phyloP scores from a whole-genome alignment of 1,140 invertebrate genomes.

The Trichonephila clavata region DNA sequence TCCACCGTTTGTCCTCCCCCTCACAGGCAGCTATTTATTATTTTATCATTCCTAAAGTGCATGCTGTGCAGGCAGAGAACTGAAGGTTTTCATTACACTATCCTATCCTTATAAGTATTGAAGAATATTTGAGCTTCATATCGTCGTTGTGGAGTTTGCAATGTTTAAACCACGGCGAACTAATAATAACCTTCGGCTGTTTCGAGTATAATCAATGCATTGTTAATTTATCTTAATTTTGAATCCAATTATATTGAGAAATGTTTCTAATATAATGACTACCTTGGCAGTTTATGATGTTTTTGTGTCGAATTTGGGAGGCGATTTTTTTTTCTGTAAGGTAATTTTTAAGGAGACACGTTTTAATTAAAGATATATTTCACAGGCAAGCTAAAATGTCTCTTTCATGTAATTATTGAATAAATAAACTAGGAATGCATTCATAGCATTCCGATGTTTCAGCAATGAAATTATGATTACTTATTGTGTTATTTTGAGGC shows the following conservation, averaged over 20 bases:
- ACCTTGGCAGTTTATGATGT: not conserved
- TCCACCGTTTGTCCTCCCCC: not conserved
- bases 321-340: no score
- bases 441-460: no score
- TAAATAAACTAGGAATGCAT: no score
- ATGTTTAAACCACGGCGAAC: not conserved
- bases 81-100: slow-evolving; percentile 7
- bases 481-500: no score
- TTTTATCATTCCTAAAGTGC: not conserved
- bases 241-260: not conserved
- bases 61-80: not conserved
- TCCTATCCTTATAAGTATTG: not conserved
- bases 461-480: no score
- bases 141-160: not conserved
- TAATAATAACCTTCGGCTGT: not conserved
- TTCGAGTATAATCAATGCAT: not conserved
- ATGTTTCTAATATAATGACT: not conserved
- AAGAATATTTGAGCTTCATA: not conserved
- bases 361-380: no score
- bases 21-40: not conserved
- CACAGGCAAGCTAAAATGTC: no score
- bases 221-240: slow-evolving; percentile 3
- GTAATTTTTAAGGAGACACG: no score
- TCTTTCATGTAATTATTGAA: no score
- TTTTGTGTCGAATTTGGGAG: no score